phyloP scores from a whole-genome alignment of 1,140 invertebrate species.

The Cherax destructor region DNA sequence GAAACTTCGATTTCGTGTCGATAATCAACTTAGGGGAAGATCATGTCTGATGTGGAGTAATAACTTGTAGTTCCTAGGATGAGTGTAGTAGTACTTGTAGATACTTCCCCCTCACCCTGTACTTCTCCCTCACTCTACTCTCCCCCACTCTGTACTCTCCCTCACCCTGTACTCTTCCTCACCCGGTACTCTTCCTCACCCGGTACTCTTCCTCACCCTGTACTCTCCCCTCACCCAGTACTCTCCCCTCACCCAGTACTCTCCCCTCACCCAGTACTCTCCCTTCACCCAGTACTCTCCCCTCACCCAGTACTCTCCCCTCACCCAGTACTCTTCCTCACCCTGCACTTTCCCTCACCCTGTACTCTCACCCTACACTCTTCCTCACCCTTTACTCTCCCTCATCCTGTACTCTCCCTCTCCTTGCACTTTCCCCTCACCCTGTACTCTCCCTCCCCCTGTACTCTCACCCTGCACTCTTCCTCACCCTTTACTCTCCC shows the following conservation, averaged over 20 bases:
- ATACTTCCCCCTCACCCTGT: too few relatives aligned
- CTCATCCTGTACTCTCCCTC: not conserved
- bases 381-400: too few relatives aligned
- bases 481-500: not conserved
- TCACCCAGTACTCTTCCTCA: not conserved
- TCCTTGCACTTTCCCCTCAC: not conserved
- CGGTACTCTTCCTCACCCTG: not conserved
- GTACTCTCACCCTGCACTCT: not conserved
- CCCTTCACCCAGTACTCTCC: not conserved
- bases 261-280: not conserved
- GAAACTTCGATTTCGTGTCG: too few relatives aligned
- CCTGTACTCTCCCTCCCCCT: not conserved
- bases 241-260: not conserved
- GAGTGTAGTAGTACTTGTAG: too few relatives aligned
- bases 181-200: not conserved
- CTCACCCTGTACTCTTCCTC: not conserved
- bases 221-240: not conserved
- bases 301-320: not conserved
- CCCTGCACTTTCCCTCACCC: not conserved
- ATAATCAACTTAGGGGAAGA: too few relatives aligned
- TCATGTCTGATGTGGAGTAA: too few relatives aligned
- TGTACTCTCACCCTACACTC: not conserved
- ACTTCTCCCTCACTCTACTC: not conserved
- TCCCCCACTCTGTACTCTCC: not conserved
- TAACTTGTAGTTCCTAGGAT: too few relatives aligned